A percentile compares a stretch with the other conserved stretches of the same genome.
Evolutionary conservation across 2,888 invertebrate species (phyloP).

Genomic region (Alloscopus bannaensis): DNA sequence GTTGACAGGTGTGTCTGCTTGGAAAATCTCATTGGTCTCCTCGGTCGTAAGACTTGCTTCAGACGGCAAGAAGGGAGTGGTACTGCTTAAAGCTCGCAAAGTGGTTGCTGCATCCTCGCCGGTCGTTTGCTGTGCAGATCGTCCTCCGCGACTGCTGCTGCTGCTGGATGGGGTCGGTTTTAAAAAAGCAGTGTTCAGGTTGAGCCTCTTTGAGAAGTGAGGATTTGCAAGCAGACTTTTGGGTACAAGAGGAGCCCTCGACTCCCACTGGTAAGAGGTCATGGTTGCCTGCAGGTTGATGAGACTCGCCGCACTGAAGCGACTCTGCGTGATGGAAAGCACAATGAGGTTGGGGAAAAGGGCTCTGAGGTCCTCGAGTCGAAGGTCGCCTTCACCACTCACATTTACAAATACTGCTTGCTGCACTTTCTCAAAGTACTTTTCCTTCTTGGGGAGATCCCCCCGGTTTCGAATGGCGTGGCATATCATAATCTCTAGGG

Average conservation of each 20-base stretch:
- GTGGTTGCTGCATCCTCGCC: not conserved
- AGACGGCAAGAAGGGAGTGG: too few species aligned
- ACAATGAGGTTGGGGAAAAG: conserved; percentile 56
- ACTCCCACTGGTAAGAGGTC: not conserved
- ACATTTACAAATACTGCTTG: conserved; percentile 57
- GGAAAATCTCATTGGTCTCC: conserved; percentile 46
- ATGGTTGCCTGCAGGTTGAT: conserved; percentile 32
- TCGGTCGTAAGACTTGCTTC: too few species aligned
- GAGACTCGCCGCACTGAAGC: conserved; percentile 32
- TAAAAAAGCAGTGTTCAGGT: conserved; percentile 14
- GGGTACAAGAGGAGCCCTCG: conserved; percentile 4
- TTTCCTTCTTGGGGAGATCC: conserved; percentile 47
- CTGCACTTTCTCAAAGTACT: conserved; percentile 45
- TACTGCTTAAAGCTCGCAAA: not conserved
- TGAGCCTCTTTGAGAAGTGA: conserved; percentile 30
- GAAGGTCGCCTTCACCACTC: conserved; percentile 34
- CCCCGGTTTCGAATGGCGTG: conserved; percentile 21
- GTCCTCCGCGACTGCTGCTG: conserved; percentile 9
- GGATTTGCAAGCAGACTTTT: conserved; percentile 43
- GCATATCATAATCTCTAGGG: conserved; percentile 51
- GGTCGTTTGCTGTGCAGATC: not conserved
- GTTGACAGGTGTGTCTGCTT: conserved; percentile 7
- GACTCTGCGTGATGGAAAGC: conserved; percentile 53
- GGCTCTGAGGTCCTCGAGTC: conserved; percentile 39
- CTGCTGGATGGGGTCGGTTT: not conserved